Evolutionary conservation across 2,888 invertebrate genomes (phyloP).

Genomic region (Phyto melanocephala): DNA sequence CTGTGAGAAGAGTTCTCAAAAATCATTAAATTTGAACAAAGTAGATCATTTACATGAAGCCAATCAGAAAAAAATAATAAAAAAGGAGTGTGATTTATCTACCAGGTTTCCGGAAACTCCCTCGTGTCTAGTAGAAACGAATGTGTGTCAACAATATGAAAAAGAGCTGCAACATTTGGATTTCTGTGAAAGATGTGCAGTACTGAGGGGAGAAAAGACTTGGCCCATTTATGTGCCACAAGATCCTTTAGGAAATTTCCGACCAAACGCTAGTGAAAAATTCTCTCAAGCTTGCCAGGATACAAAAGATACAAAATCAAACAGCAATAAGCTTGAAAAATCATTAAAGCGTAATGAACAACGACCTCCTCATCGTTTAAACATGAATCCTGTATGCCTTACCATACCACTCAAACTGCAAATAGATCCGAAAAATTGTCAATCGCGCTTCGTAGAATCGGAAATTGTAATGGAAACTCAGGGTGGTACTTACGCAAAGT

Average conservation of each 20-base stretch:
- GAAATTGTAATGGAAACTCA: conserved; percentile 22
- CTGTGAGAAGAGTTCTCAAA: neutral
- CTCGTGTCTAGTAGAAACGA: neutral
- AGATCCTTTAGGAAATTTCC: neutral
- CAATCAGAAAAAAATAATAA: neutral
- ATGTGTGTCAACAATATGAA: neutral
- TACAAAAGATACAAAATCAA: neutral
- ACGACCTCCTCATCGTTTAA: neutral
- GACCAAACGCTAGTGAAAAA: neutral
- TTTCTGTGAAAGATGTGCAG: conserved; percentile 21
- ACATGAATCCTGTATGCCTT: conserved; percentile 26
- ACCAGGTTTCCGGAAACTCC: neutral
- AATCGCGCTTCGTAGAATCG: conserved; percentile 26
- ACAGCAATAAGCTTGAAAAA: neutral
- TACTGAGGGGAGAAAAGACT: conserved; percentile 8
- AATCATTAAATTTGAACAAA: neutral
- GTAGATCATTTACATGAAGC: neutral
- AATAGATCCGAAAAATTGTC: conserved; percentile 18
- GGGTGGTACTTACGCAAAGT: neutral
- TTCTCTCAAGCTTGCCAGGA: neutral
- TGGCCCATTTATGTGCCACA: neutral
- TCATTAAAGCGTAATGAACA: neutral
- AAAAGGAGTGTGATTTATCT: neutral
- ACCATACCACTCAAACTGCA: conserved; percentile 48
- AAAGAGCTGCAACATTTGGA: neutral